Evolutionary conservation across 2,113 vertebrate species (phyloP).

Genomic region (Malaclemys terrapin): DNA sequence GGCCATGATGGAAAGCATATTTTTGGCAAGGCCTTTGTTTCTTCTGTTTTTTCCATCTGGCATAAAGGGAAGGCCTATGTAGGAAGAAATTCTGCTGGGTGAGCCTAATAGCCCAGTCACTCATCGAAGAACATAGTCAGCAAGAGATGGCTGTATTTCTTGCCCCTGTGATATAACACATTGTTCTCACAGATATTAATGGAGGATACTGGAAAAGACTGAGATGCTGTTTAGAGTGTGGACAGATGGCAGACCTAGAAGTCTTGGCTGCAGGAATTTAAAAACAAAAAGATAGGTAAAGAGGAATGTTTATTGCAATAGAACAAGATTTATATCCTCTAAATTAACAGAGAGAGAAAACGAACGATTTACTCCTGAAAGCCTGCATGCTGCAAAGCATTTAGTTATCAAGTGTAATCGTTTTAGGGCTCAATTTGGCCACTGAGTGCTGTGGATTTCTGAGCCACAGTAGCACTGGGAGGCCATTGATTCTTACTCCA

Average conservation of each 20-base stretch:
- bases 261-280: not conserved
- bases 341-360: not conserved
- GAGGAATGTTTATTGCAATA: not conserved
- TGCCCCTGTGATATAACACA: not conserved
- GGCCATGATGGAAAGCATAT: conserved; percentile 17
- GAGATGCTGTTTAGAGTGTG: no score
- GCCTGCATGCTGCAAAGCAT: not conserved
- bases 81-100: not conserved
- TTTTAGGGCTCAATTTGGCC: not conserved
- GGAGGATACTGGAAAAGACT: not conserved
- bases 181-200: not conserved
- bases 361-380: not conserved
- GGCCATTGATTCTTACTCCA: not conserved
- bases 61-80: not conserved
- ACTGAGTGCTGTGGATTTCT: not conserved
- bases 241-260: not conserved
- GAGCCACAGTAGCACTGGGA: not conserved
- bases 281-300: not conserved
- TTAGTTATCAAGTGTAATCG: not conserved
- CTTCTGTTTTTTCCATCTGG: conserved; percentile 34
- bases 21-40: conserved; percentile 42
- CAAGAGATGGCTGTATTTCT: rapidly evolving
- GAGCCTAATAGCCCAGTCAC: not conserved
- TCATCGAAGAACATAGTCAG: not conserved
- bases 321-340: not conserved